Conservation (phyloP, 2,888 invertebrate species). For the Dynastes grantii region DNA sequence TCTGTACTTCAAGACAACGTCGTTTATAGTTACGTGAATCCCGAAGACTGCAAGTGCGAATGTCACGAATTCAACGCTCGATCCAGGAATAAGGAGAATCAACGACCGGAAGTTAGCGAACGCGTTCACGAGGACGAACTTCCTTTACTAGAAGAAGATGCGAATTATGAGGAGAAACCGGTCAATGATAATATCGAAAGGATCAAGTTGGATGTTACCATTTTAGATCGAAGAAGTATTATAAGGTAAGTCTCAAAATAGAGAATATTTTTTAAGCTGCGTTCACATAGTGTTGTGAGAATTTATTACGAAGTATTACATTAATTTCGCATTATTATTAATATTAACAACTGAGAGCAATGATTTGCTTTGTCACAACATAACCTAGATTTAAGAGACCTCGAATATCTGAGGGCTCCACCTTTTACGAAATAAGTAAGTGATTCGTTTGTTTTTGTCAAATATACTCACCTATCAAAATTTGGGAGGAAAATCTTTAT, state of each 20-base stretch:
- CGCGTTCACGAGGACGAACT: constrained; percentile 70
- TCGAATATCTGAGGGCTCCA: too few species aligned
- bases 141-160: constrained; percentile 71
- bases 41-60: constrained; percentile 90
- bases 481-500: too few species aligned
- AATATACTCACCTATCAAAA: too few species aligned
- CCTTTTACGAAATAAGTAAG: too few species aligned
- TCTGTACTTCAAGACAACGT: constrained; percentile 70
- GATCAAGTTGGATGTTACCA: constrained; percentile 64
- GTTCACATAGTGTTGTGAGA: too few species aligned
- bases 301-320: too few species aligned
- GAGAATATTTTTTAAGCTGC: neutral
- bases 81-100: constrained; percentile 66
- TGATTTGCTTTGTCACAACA: too few species aligned
- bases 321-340: too few species aligned
- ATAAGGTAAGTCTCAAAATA: constrained; percentile 65
- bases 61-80: constrained; percentile 78
- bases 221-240: constrained; percentile 67
- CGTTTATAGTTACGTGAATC: constrained; percentile 86
- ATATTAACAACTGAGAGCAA: too few species aligned
- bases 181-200: constrained; percentile 63
- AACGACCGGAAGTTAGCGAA: constrained; percentile 54
- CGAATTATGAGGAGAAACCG: constrained; percentile 65
- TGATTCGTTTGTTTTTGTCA: too few species aligned
- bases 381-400: too few species aligned